These are phyloP conservation scores for mouse (Mus musculus) DNA, from an alignment of 2,113 vertebrate genomes.

Conservation along the genomic window DNA sequence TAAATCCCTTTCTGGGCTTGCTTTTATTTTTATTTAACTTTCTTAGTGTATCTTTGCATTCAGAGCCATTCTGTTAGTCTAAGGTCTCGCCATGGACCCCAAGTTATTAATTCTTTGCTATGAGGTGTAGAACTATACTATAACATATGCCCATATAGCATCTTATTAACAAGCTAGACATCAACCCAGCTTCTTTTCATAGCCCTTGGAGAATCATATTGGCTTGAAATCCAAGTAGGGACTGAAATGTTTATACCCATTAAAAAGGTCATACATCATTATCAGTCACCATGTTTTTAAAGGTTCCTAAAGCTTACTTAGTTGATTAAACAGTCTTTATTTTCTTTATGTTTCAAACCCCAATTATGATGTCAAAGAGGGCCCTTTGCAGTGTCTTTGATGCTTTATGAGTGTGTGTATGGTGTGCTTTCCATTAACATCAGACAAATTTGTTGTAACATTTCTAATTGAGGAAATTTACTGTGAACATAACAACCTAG, in stretches of 20 bases:
- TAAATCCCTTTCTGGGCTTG: neutral
- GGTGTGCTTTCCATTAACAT: constrained; percentile 81
- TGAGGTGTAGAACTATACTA: constrained; percentile 10
- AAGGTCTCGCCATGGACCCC: neutral
- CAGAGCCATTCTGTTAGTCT: neutral
- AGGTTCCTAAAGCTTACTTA: constrained; percentile 62
- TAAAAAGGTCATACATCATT: constrained; percentile 71
- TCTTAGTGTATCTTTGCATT: neutral
- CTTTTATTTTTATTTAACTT: neutral
- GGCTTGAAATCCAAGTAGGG: constrained; percentile 45
- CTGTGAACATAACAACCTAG: constrained; percentile 73
- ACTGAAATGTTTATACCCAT: constrained; percentile 62
- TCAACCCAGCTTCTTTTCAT: constrained; percentile 37
- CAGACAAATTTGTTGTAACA: constrained; percentile 77
- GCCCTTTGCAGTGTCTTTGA: constrained; percentile 71
- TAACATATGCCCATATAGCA: neutral
- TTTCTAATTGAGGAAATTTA: constrained; percentile 81
- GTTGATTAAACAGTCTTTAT: constrained; percentile 76
- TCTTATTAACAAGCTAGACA: neutral
- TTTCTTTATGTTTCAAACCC: constrained; percentile 75
- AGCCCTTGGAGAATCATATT: constrained; percentile 35
- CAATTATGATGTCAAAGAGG: constrained; percentile 76
- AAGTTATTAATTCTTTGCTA: constrained; percentile 40
- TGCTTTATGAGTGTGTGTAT: constrained; percentile 71
- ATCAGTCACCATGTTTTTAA: constrained; percentile 66